phyloP scores from a whole-genome alignment of 2,113 vertebrate species.

The Arenaria interpres region DNA sequence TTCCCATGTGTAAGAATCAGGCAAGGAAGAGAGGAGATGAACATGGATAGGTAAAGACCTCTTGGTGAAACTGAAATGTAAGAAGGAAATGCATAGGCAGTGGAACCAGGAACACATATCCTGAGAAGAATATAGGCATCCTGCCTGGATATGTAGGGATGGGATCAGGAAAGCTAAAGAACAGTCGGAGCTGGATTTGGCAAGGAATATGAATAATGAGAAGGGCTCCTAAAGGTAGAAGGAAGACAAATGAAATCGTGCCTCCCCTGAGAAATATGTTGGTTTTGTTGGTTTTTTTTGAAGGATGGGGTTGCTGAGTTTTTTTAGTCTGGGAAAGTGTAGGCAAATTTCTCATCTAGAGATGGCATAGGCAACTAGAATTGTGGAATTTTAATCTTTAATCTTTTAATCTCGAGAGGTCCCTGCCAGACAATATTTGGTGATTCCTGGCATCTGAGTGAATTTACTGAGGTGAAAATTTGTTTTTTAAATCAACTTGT shows the following conservation, averaged over 20 bases:
- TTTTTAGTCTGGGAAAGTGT: neutral
- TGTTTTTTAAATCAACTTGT: neutral
- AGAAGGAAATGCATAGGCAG: neutral
- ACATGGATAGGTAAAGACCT: neutral
- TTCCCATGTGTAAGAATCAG: neutral
- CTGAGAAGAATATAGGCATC: neutral
- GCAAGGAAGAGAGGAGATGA: neutral
- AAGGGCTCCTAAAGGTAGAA: neutral
- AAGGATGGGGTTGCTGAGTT: neutral
- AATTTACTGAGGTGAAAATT: neutral
- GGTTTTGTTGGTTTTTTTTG: neutral
- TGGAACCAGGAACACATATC: neutral
- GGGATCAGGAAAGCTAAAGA: neutral
- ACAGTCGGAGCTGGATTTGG: neutral
- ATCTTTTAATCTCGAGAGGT: neutral
- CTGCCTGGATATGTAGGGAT: neutral
- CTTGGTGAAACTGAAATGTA: neutral
- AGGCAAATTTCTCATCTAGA: neutral
- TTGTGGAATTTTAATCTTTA: neutral
- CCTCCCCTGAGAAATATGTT: neutral
- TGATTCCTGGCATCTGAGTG: neutral
- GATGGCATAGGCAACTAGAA: neutral
- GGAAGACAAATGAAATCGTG: neutral
- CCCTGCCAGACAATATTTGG: neutral
- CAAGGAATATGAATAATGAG: neutral